Evolutionary conservation across 2,113 vertebrate genomes (phyloP), one percentile per base, ranked within the genome.

Genomic region (Lagopus leucura): DNA sequence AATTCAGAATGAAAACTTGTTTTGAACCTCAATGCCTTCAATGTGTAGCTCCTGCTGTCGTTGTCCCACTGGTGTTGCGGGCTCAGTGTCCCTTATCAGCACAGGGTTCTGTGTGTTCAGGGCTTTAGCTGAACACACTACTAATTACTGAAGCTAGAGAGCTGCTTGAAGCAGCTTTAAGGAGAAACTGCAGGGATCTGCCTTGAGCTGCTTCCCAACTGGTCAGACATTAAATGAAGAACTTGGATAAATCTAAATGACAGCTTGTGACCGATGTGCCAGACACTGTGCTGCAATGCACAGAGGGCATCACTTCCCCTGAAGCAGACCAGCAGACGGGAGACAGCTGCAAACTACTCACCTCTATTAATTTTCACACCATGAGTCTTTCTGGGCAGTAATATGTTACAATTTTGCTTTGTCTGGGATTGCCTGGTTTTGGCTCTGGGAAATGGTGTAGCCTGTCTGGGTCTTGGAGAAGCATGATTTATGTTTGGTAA

Each of bases 281-380:
- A 82, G 42, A 4, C 20, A 6, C 36, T 0, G 9, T 30, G 66
- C 45, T 88, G 82, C 72, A 40, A 3, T 14, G 42, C 80, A 55
- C 6, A 0, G 5, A 27, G 80, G 34, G 19, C 24, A 0, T 8
- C 2, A 5, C 45, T 78, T 55, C 50, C 78, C 34, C 66, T 81
- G 84, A 70, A 40, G 1, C 84, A 32, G 17, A 4, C 74, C 6
- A 75, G 75, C 48, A 79, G 93, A 85, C 80, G 88, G 45, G 74
- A 11, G 52, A 4, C 3, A 7, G 5, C 85, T 92, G 65, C 75
- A 28, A 71, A 74, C 65, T 20, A 4, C 47, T 30, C 2, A 0
- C 58, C 61, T 12, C 85, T 80, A 21, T 45, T 73, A 7, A 63
- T 82, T 79, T 21, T 74, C 72, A 66, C 30, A 66, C 21, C 58